phyloP scores from a whole-genome alignment of 1,140 invertebrate species.

The Microvelia longipes region DNA sequence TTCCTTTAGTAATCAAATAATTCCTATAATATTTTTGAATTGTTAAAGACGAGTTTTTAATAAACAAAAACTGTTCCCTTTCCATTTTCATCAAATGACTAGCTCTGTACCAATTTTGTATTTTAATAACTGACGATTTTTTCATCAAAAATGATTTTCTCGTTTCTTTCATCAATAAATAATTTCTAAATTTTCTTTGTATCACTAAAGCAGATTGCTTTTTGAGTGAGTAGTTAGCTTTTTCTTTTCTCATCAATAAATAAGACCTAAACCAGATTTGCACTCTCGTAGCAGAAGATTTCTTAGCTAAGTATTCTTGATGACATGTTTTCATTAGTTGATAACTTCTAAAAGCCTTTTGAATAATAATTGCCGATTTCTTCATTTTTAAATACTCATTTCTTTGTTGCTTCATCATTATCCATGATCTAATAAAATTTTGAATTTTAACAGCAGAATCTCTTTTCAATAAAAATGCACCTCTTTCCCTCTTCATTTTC shows the following conservation, averaged over 20 bases:
- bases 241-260: constrained; percentile 10
- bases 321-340: not conserved
- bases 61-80: not conserved
- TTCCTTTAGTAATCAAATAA: not conserved
- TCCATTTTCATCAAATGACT: not conserved
- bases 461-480: not conserved
- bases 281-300: constrained; percentile 15
- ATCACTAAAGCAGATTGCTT: not conserved
- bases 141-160: too few species aligned
- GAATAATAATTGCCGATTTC: not conserved
- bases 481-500: not conserved
- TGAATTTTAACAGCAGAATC: not conserved
- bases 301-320: not conserved
- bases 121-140: too few species aligned
- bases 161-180: not conserved
- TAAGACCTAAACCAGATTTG: constrained; percentile 19
- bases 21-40: not conserved
- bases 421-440: not conserved
- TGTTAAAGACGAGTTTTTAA: not conserved
- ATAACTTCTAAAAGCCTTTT: not conserved
- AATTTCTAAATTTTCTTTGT: not conserved
- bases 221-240: not conserved
- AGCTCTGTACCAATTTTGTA: not conserved
- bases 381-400: not conserved
- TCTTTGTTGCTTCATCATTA: not conserved